phyloP scores from a whole-genome alignment of 2,888 invertebrate genomes.

The Acrobasis repandana region DNA sequence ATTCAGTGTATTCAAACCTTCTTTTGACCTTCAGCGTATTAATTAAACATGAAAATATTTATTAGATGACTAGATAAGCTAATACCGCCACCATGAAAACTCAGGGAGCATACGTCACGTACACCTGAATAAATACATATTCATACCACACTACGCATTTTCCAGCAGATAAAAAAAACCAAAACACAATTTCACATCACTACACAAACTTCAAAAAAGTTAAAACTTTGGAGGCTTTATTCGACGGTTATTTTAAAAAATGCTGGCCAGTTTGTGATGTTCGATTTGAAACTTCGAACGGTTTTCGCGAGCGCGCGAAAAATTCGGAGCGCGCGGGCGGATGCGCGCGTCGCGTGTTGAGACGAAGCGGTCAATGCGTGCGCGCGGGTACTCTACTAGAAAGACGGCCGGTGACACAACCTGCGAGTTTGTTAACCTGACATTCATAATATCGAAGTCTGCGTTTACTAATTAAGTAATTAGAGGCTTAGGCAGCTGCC shows the following conservation, averaged over 20 bases:
- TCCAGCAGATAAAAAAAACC: conserved; percentile 12
- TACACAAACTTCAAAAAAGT: conserved; percentile 41
- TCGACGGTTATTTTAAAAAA: conserved; percentile 37
- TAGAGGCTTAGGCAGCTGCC: conserved; percentile 17
- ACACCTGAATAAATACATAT: conserved; percentile 64
- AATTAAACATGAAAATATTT: conserved; percentile 15
- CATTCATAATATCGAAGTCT: conserved; percentile 26
- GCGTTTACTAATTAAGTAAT: conserved; percentile 21
- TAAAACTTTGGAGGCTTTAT: conserved; percentile 16
- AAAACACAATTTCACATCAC: conserved; percentile 46
- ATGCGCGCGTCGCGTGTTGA: conserved; percentile 74
- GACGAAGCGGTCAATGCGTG: conserved; percentile 64
- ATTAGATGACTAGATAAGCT: conserved; percentile 20
- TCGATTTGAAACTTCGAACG: conserved; percentile 34
- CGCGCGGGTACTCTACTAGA: conserved; percentile 54
- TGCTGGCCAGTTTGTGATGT: conserved; percentile 34
- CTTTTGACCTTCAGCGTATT: conserved; percentile 18
- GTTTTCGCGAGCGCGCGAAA: conserved; percentile 65
- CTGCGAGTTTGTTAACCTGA: conserved; percentile 35
- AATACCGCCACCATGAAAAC: conserved; percentile 23
- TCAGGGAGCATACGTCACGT: conserved; percentile 34
- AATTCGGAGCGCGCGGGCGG: conserved; percentile 58
- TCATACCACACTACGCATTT: conserved; percentile 46
- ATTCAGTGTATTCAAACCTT: background rate
- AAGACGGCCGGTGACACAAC: conserved; percentile 52